Conservation (phyloP, 2,888 invertebrate species). For the Aleiodes leptofemur region DNA sequence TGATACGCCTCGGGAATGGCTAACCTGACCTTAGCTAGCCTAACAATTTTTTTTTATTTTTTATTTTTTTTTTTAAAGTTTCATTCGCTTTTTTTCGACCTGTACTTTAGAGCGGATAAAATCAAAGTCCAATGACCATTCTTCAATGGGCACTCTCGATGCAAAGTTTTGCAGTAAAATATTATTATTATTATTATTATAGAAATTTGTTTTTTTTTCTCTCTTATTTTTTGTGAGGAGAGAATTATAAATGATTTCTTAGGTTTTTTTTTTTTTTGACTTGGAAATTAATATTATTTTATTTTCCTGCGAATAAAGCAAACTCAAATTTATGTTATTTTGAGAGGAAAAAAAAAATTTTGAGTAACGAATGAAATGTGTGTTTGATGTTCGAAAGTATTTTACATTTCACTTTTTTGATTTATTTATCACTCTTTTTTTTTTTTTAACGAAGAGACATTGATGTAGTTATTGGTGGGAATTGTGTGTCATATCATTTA, state of each 20-base stretch:
- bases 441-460: not conserved
- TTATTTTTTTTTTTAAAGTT: slow-evolving; percentile 11
- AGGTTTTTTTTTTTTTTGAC: not conserved
- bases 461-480: slow-evolving; percentile 5
- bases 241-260: slow-evolving; percentile 13
- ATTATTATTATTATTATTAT: not conserved
- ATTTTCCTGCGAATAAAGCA: not conserved
- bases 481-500: slow-evolving; percentile 14
- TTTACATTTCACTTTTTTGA: not conserved
- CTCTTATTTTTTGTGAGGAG: no score
- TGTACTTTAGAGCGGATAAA: slow-evolving; percentile 47
- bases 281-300: not conserved
- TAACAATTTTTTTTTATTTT: slow-evolving; percentile 29
- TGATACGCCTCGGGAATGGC: slow-evolving; percentile 64
- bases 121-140: slow-evolving; percentile 45
- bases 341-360: slow-evolving; percentile 3
- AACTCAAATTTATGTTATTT: slow-evolving; percentile 25
- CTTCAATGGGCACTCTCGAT: slow-evolving; percentile 21
- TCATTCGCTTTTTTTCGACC: slow-evolving; percentile 19
- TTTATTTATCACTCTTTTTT: not conserved
- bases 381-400: slow-evolving; percentile 1
- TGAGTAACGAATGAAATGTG: not conserved
- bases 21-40: slow-evolving; percentile 63
- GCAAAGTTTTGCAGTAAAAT: not conserved
- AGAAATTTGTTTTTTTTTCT: not conserved